Base-by-base conservation (phyloP, 2,797 vertebrate genomes). In the Peromyscus eremicus region DNA sequence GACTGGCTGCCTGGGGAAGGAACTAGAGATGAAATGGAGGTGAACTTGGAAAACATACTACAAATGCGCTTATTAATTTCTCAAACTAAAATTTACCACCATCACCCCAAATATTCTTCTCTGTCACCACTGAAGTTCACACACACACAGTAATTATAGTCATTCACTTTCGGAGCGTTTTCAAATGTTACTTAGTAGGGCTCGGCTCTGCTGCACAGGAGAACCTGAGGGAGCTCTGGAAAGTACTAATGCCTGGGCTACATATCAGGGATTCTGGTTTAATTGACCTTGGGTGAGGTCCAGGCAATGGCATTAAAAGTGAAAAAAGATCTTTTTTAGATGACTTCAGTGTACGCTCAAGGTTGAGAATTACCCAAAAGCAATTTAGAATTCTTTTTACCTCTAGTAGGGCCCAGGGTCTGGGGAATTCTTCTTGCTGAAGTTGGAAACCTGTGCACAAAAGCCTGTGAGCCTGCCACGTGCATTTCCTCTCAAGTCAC, bases 201-300 rank as follows among this genome's bases (percentile, higher is more conserved):
- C 88, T 90, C 57, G 49, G 43, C 43, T 14, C 32, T 55, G 37
- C n/a, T 71, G 21, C 64, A 71, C 70, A 73, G 76, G 81, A 80
- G 49, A 92, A 84, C 62, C n/a, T 32, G 46, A 70, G 86, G 46
- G 73, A 95, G 79, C 93, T 89, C 96, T 68, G 57, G 64, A 95
- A 93, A 70, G 23, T 57, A 49, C 60, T 55, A 83, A 52, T 55
- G 12, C 57, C 40, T 75, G 46, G 70, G 32, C 89, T 91, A 21
- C 76, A 32, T 75, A 80, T 87, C 84, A 84, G 75, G n/a, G 34
- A 57, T 76, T 89, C 88, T 87, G 46, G 68, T 66, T 73, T 92
- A 81, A 76, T 87, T 83, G 80, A 60, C n/a, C 57, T 89, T 93
- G 77, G 80, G 37, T 66, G 34, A 62, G 12, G 29, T 52, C 80